phyloP scores from a whole-genome alignment of 2,113 vertebrate species.

The Dryoscopus gambensis region DNA sequence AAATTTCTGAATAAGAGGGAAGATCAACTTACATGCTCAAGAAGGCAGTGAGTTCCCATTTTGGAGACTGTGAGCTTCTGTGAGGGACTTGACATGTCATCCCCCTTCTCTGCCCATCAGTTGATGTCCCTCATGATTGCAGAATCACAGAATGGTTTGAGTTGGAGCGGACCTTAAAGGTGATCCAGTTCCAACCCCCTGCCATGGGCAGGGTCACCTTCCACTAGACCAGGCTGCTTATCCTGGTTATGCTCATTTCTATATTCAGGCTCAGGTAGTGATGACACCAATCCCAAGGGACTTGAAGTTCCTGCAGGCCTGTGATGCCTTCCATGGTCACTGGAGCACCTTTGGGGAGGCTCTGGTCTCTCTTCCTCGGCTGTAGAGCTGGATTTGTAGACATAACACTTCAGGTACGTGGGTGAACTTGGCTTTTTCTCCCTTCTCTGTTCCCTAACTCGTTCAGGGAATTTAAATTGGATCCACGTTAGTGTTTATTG shows the following conservation, averaged over 20 bases:
- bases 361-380: background rate
- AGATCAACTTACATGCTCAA: background rate
- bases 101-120: background rate
- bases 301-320: background rate
- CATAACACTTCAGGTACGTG: rapidly evolving
- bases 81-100: background rate
- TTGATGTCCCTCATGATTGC: background rate
- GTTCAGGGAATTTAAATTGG: background rate
- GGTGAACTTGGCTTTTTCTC: background rate
- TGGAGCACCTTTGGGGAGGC: background rate
- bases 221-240: background rate
- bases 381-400: background rate
- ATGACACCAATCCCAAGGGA: background rate
- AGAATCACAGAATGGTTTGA: background rate
- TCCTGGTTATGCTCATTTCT: background rate
- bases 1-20: background rate
- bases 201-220: background rate
- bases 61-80: background rate
- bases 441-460: background rate
- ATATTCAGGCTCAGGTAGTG: background rate
- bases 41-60: background rate
- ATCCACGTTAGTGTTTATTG: background rate
- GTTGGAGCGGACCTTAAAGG: background rate
- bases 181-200: background rate
- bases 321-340: background rate